These are phyloP conservation scores for Lycodopsis pacificus DNA, from an alignment of 2,797 vertebrate species.

Conservation along the genomic window DNA sequence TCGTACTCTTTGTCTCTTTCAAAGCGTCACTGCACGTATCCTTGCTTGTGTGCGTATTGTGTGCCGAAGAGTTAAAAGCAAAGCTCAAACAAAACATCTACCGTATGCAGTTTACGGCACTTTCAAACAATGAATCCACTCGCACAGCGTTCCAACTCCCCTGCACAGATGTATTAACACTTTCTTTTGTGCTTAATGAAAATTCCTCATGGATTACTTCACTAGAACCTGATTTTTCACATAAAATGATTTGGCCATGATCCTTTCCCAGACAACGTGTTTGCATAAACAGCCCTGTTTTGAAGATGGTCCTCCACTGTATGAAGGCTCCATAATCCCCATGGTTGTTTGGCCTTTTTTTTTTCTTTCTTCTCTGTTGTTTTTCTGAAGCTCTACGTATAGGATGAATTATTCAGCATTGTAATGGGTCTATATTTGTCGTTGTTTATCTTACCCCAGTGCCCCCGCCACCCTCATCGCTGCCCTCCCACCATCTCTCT, in stretches of 20 bases:
- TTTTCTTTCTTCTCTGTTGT: slow-evolving; percentile 56
- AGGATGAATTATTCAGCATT: slow-evolving; percentile 82
- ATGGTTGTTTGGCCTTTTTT: slow-evolving; percentile 56
- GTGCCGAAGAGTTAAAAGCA: slow-evolving; percentile 15
- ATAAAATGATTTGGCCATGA: slow-evolving; percentile 54
- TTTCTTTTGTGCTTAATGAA: slow-evolving; percentile 53
- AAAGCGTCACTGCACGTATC: neutral
- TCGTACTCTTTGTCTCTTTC: slow-evolving; percentile 14
- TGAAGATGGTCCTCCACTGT: slow-evolving; percentile 54
- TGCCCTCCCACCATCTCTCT: slow-evolving; percentile 64
- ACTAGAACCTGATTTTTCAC: slow-evolving; percentile 46
- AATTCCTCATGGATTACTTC: slow-evolving; percentile 51
- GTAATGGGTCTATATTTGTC: slow-evolving; percentile 84
- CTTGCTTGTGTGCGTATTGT: neutral
- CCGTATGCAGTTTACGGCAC: slow-evolving; percentile 14
- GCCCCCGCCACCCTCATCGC: slow-evolving; percentile 59
- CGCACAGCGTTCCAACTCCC: slow-evolving; percentile 13
- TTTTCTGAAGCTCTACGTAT: slow-evolving; percentile 68
- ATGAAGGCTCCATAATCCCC: slow-evolving; percentile 57
- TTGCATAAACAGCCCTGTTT: slow-evolving; percentile 49
- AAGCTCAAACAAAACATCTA: slow-evolving; percentile 31
- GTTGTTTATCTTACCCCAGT: slow-evolving; percentile 77
- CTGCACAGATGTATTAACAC: slow-evolving; percentile 54
- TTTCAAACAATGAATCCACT: slow-evolving; percentile 53
- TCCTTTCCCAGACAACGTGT: slow-evolving; percentile 46